Evolutionary conservation across 2,113 vertebrate species (phyloP).

Genomic region (Eudyptes chrysolophus): DNA sequence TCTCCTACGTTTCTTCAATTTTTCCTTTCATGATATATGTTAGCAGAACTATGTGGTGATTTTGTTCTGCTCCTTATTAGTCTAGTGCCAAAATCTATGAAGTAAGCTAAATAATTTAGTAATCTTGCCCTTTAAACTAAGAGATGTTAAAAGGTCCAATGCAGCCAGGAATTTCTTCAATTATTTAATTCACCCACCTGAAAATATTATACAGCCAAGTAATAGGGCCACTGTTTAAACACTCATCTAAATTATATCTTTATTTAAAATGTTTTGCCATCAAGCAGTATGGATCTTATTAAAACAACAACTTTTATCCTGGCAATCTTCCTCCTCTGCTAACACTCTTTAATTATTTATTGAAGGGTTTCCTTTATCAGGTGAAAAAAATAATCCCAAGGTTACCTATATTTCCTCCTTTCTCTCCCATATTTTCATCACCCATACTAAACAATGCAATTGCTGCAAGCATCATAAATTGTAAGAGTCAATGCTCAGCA

Average conservation of each 20-base stretch:
- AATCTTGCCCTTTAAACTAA: neutral
- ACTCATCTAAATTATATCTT: neutral
- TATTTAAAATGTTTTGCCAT: neutral
- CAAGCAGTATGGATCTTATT: neutral
- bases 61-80: neutral
- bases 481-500: neutral
- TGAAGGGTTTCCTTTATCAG: neutral
- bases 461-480: neutral
- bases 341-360: neutral
- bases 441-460: neutral
- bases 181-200: neutral
- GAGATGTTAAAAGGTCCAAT: neutral
- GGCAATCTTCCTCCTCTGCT: neutral
- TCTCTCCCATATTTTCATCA: neutral
- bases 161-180: neutral
- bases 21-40: neutral
- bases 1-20: neutral
- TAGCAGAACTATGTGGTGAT: neutral
- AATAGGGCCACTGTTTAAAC: neutral
- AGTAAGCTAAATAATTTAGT: constrained; percentile 30
- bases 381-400: neutral
- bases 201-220: neutral
- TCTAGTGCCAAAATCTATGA: neutral
- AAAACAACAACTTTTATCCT: neutral
- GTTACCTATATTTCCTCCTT: neutral